A percentile compares a stretch with the other conserved stretches of the same genome.
Evolutionary conservation across 1,140 invertebrate genomes (phyloP).

Genomic region (Melitaea cinxia): DNA sequence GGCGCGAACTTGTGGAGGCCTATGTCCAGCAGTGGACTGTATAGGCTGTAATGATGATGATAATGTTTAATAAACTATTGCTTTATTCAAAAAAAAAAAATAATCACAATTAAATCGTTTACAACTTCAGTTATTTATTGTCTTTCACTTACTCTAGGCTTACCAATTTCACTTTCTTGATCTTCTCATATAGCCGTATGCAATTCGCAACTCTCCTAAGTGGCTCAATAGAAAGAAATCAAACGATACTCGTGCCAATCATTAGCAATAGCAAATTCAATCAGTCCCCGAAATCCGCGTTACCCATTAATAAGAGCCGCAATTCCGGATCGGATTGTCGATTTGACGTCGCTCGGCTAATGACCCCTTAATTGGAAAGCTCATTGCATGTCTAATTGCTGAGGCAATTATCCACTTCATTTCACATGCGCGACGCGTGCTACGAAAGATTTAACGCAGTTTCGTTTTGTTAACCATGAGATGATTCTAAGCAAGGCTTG

Average conservation of each 20-base stretch:
- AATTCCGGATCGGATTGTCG: conserved; percentile 9
- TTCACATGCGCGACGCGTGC: conserved; percentile 21
- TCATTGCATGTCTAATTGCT: conserved; percentile 26
- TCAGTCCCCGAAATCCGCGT: background rate
- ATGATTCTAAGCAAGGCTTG: background rate
- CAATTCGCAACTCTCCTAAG: too few relatives aligned
- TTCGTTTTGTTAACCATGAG: background rate
- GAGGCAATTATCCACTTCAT: conserved; percentile 26
- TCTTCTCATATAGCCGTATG: too few relatives aligned
- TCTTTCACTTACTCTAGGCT: too few relatives aligned
- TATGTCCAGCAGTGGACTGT: too few relatives aligned
- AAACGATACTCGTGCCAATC: background rate
- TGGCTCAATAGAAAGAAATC: too few relatives aligned
- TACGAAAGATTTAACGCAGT: conserved; percentile 4
- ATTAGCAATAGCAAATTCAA: background rate
- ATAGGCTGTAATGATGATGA: too few relatives aligned
- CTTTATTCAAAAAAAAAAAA: too few relatives aligned
- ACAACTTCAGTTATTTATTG: too few relatives aligned
- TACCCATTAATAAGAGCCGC: conserved; percentile 2
- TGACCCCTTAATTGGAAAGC: conserved; percentile 22
- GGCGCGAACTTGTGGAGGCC: too few relatives aligned
- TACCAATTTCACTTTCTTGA: too few relatives aligned
- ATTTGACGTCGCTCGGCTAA: conserved; percentile 19
- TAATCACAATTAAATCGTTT: too few relatives aligned
- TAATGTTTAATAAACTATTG: too few relatives aligned